Percentiles rank a stretch among this genome's conserved stretches.
These are phyloP conservation scores for Acanthopagrus latus DNA, from an alignment of 2,797 vertebrate genomes.

Conservation along the genomic window DNA sequence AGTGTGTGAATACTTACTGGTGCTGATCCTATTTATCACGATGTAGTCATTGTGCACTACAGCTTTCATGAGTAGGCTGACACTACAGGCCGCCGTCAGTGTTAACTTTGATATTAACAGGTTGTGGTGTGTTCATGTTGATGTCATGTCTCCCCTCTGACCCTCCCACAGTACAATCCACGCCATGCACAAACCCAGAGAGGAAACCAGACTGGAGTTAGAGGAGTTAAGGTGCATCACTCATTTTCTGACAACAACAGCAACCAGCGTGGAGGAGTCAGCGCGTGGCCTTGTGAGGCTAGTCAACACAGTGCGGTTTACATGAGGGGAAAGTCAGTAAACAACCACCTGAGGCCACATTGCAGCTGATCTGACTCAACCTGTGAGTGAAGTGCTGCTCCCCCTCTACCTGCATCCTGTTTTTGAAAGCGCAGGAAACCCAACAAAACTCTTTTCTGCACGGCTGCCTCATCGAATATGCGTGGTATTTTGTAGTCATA, in stretches of 20 bases:
- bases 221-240: constrained; percentile 1
- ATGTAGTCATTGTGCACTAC: not conserved
- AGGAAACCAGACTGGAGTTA: constrained; percentile 21
- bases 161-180: not conserved
- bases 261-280: not conserved
- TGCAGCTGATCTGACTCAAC: constrained; percentile 44
- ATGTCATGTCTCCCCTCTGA: constrained; percentile 6
- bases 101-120: not conserved
- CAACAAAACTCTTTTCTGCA: not conserved
- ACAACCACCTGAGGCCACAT: constrained; percentile 31
- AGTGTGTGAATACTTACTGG: not conserved
- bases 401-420: constrained; percentile 55
- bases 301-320: constrained; percentile 2
- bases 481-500: not conserved
- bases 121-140: not conserved
- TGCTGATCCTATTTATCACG: not conserved
- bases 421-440: constrained; percentile 54
- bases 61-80: not conserved
- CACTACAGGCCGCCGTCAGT: not conserved
- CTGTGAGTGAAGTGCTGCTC: constrained; percentile 5
- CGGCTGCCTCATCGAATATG: not conserved
- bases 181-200: not conserved
- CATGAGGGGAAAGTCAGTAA: constrained; percentile 56
- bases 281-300: not conserved
- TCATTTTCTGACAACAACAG: constrained; percentile 20